Base-by-base conservation (phyloP, 2,113 vertebrate genomes). In the Orcinus orca region DNA sequence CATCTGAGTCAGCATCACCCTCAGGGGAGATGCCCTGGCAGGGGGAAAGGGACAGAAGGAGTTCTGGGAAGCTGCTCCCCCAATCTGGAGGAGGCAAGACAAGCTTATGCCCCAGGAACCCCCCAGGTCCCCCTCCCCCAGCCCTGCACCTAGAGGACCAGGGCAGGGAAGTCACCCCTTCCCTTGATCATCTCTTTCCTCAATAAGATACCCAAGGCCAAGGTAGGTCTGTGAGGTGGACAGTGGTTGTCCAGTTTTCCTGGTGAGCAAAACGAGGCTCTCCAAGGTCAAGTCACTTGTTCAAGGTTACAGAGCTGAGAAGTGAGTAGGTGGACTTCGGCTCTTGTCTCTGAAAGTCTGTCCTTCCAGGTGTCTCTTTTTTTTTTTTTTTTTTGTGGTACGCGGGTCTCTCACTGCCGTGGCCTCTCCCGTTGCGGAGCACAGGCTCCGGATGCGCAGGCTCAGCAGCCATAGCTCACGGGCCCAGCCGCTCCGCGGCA, bases 1-100 rank as follows among this genome's bases (percentile, higher is more conserved):
- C 99, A 18, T 99, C 99, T 0, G 98, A 96, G 92, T 99, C 99
- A 53, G 97, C 97, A 93, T 99, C 99, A 0, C 98, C 98, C 1
- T 97, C 98, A 0, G 97, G 96, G 33, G 99, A 98, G 21, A 99
- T 98, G 98, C 99, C 98, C 98, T 98, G 98, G 93, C 73, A 73
- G 62, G 62, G 65, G 96, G 47, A 79, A 90, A 55, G 63, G 74
- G 73, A 76, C 60, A 90, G 23, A 71, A 8, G 58, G 41, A 53
- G 71, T 87, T 93, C 86, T 36, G 60, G 60, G n/a, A 91, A 62
- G 67, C 91, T 6, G 80, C 10, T 81, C 1, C 81, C 81, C 63
- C 62, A 5, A 84, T 25, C 36, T 31, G 41, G 85, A 55, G 11
- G 14, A 18, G 23, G 21, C 47, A 44, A 1, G 15, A 47, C 8